These are phyloP conservation scores for Calliopum simillimum DNA, from an alignment of 2,888 invertebrate species.

Conservation along the genomic window DNA sequence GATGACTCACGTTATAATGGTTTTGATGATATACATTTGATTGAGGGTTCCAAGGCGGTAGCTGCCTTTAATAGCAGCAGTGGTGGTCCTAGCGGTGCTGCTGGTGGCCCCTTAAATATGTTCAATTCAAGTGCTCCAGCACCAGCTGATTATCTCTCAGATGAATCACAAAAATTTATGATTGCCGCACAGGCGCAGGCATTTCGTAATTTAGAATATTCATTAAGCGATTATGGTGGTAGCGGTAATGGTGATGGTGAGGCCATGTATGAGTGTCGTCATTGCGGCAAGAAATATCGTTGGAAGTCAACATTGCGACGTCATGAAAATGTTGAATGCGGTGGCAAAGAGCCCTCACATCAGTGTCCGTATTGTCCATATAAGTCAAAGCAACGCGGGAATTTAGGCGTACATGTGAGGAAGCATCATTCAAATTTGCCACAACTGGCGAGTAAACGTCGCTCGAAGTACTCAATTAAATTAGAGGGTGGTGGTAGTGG, in stretches of 20 bases:
- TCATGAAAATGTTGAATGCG: slow-evolving; percentile 85
- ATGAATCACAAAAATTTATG: slow-evolving; percentile 58
- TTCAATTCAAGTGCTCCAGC: slow-evolving; percentile 36
- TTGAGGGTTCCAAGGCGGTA: slow-evolving; percentile 58
- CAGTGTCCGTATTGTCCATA: slow-evolving; percentile 83
- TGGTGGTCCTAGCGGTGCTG: slow-evolving; percentile 34
- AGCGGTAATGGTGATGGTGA: slow-evolving; percentile 56
- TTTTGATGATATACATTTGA: slow-evolving; percentile 66
- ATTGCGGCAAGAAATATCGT: slow-evolving; percentile 85
- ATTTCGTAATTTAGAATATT: slow-evolving; percentile 60
- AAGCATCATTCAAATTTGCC: slow-evolving; percentile 74
- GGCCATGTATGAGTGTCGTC: slow-evolving; percentile 71
- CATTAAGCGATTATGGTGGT: slow-evolving; percentile 58
- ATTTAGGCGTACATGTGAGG: slow-evolving; percentile 82
- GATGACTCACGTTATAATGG: slow-evolving; percentile 63
- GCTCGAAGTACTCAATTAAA: slow-evolving; percentile 61
- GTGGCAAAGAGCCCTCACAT: slow-evolving; percentile 83
- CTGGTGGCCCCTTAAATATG: slow-evolving; percentile 42
- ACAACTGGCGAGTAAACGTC: slow-evolving; percentile 62
- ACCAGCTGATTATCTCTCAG: slow-evolving; percentile 52
- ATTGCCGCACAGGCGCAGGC: slow-evolving; percentile 59
- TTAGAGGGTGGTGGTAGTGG: slow-evolving; percentile 47
- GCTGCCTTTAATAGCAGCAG: slow-evolving; percentile 42
- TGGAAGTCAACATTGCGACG: slow-evolving; percentile 87
- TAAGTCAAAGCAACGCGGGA: slow-evolving; percentile 82